Evolutionary conservation across 2,888 invertebrate species (phyloP).

Genomic region (Nomada fucata): DNA sequence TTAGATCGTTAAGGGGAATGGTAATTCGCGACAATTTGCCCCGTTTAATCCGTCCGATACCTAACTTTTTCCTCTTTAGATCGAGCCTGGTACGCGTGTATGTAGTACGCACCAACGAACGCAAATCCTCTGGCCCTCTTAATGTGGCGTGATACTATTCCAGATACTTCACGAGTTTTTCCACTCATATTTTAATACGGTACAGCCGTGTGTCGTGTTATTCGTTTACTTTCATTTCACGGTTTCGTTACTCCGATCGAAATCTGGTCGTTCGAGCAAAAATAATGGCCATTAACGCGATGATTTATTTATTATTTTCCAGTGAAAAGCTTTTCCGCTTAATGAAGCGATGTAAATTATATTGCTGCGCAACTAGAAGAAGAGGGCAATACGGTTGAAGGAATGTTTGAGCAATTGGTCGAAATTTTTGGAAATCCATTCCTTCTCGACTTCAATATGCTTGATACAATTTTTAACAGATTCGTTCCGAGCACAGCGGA

Average conservation of each 20-base stretch:
- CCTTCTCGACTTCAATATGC: too few species aligned
- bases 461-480: too few species aligned
- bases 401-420: too few species aligned
- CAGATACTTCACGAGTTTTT: neutral
- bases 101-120: conserved; percentile 9
- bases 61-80: conserved; percentile 60
- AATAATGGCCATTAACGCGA: neutral
- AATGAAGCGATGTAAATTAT: too few species aligned
- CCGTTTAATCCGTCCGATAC: conserved; percentile 46
- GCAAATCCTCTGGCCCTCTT: conserved; percentile 34
- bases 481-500: too few species aligned
- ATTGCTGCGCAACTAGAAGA: too few species aligned
- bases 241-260: neutral
- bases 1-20: conserved; percentile 53
- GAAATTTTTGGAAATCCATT: too few species aligned
- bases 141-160: conserved; percentile 13
- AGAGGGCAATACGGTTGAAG: too few species aligned
- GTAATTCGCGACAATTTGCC: conserved; percentile 59
- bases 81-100: neutral
- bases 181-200: neutral
- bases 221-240: neutral
- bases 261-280: neutral
- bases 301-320: too few species aligned
- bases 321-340: neutral
- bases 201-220: neutral